Evolutionary conservation across 2,797 vertebrate species (phyloP).

Genomic region (Semaprochilodus insignis): DNA sequence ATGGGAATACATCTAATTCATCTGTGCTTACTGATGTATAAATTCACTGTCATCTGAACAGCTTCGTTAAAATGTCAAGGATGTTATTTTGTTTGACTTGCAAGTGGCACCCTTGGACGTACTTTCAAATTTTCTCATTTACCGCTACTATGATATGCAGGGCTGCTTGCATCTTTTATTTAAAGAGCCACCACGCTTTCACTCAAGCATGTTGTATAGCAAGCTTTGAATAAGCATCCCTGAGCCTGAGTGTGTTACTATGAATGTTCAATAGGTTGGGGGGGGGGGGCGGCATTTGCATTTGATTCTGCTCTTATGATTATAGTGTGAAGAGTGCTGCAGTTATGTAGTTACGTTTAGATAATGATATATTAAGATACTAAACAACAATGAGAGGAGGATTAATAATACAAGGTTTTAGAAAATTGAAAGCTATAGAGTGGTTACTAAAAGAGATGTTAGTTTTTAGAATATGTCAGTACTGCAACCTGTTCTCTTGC

Average conservation of each 20-base stretch:
- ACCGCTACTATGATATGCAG: constrained; percentile 26
- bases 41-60: constrained; percentile 55
- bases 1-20: constrained; percentile 51
- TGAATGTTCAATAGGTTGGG: background rate
- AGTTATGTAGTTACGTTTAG: background rate
- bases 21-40: constrained; percentile 58
- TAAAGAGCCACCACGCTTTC: constrained; percentile 14
- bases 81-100: constrained; percentile 54
- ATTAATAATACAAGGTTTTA: background rate
- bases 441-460: background rate
- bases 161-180: constrained; percentile 33
- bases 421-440: background rate
- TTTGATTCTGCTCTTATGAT: background rate
- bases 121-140: constrained; percentile 26
- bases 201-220: constrained; percentile 9
- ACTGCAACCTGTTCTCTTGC: background rate
- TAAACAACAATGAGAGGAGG: background rate
- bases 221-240: constrained; percentile 12
- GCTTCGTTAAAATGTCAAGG: constrained; percentile 61
- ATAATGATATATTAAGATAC: background rate
- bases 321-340: background rate
- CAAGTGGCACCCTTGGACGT: constrained; percentile 31
- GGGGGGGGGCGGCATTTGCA: background rate
- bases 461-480: background rate
- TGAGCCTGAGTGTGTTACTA: background rate